phyloP scores from a whole-genome alignment of 2,113 vertebrate genomes.

The Aplodontia rufa region DNA sequence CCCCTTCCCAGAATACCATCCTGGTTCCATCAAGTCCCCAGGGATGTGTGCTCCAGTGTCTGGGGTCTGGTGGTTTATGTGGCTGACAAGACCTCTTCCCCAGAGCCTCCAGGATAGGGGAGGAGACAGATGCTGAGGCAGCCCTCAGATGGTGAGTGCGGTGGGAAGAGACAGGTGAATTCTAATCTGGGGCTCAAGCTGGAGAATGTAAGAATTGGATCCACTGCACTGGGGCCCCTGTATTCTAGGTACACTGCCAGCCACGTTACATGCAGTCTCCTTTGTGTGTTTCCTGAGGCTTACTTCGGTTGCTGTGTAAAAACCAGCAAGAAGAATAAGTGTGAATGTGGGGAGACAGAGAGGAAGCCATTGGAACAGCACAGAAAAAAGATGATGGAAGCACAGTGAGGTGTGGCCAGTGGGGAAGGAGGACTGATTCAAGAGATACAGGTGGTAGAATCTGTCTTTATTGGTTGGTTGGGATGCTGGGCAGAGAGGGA shows the following conservation, averaged over 20 bases:
- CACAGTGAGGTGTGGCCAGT: fast-evolving
- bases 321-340: not conserved
- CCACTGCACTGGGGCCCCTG: not conserved
- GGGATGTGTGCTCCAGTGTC: not conserved
- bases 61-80: not conserved
- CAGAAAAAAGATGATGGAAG: not conserved
- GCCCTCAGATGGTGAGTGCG: not conserved
- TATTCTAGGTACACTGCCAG: not conserved
- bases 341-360: fast-evolving
- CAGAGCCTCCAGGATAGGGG: not conserved
- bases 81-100: too few species aligned
- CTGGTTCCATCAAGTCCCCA: not conserved
- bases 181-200: not conserved
- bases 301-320: not conserved
- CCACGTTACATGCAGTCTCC: not conserved
- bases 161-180: not conserved
- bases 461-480: too few species aligned
- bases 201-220: not conserved
- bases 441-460: too few species aligned
- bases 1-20: not conserved
- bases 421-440: not conserved
- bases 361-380: not conserved
- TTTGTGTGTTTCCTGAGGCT: not conserved
- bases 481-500: not conserved
- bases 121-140: not conserved